Base-by-base conservation (phyloP, 2,113 vertebrate genomes). In the Glaucomys volans region DNA sequence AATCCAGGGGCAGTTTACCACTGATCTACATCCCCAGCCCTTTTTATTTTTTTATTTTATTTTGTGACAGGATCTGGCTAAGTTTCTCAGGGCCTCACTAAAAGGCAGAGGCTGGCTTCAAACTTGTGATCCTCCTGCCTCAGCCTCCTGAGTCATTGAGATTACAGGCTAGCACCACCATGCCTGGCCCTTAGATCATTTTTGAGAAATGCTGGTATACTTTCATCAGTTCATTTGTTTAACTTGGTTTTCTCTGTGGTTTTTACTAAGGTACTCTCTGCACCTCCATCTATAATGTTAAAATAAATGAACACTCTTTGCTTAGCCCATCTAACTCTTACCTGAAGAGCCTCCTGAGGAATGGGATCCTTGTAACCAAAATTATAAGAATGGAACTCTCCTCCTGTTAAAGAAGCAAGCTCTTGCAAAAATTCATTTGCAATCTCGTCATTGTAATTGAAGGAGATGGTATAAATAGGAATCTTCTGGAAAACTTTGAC, bases 401-500 rank as follows among this genome's bases (percentile, higher is more conserved):
- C 99, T 52, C 98, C 98, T 32, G 99, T 99, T 97, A 97, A 85
- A 90, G 95, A 97, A 91, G 99, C 98, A 7, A 99, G 97, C 12
- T 98, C 95, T 96, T 97, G 96, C 90, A 99, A 97, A 96, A 99
- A 99, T 82, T 50, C 94, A 90, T 99, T 99, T 12, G 99, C 99
- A 96, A 98, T 96, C 24, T 30, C 95, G 87, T 99, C 99, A 52
- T 98, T 97, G 95, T 99, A 99, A 97, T 98, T 99, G 96, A 99
- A 99, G 87, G 99, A 99, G 62, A 99, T 97, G 44, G 98, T 98
- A 64, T 99, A 98, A 80, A 99, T 90, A 30, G 99, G 99, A 93
- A 99, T 97, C 77, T 96, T 98, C 75, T 87, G 66, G 44, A 96
- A 85, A 87, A 74, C 66, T 17, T 90, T 98, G 13, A 99, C 96